Evolutionary conservation across 2,113 vertebrate species (phyloP), one percentile per base, ranked within the genome.

Genomic region (Sphaerodactylus townsendi): DNA sequence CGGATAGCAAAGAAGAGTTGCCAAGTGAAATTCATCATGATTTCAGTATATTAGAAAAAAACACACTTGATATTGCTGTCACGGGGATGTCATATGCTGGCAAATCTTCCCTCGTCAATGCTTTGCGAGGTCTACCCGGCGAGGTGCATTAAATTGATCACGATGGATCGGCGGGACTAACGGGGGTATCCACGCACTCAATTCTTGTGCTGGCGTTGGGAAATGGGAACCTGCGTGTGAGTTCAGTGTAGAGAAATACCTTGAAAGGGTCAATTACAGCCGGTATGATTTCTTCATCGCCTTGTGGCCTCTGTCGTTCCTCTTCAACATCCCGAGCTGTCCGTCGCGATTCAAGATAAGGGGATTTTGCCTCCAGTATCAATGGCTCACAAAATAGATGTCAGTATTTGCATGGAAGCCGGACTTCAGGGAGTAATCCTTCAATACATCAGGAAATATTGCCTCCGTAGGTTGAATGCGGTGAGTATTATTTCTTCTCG

Each of bases 331-430:
- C 2, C 10, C n/a, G n/a, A 21, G 39, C 76, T 93, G 75, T 91
- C 91, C 59, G 48, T 62, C 37, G 68, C 59, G 64, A 86, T 93
- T 48, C 56, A 69, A n/a, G 72, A 85, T 46, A 71, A 75, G 37
- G 79, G 88, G 44, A 92, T n/a, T n/a, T n/a, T n/a, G n/a, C n/a
- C n/a, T n/a, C n/a, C n/a, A n/a, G n/a, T n/a, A n/a, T n/a, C n/a
- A n/a, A n/a, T n/a, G n/a, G 90, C 37, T 91, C 81, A n/a, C 78
- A 93, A 93, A 86, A 85, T 93, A 39, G 92, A 93, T 59, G 69
- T 66, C 35, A 21, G 44, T 59, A 1, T 74, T 48, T 14, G 10
- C 17, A 88, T 84, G 2, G 23, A 35, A 19, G 1, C 46, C 13
- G 23, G 11, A 17, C 37, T 65, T 68, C 66, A 68, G 44, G 62